phyloP scores from a whole-genome alignment of 2,888 invertebrate genomes.

The Pristionchus fissidentatus region DNA sequence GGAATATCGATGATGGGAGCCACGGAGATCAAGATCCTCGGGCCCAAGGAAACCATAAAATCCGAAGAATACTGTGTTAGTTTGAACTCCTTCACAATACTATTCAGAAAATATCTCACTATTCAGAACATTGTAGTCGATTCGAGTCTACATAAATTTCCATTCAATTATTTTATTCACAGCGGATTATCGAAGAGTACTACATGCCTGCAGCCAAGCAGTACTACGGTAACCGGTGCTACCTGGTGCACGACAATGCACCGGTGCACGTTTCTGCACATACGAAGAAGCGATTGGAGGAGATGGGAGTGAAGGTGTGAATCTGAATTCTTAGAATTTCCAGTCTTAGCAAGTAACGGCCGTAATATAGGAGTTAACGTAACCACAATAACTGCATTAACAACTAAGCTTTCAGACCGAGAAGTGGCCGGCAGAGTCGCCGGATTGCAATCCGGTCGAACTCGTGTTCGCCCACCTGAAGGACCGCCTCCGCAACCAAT shows the following conservation, averaged over 20 bases:
- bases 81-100: too few relatives aligned
- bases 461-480: background rate
- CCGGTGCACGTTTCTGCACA: background rate
- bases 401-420: background rate
- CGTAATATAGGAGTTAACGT: background rate
- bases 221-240: background rate
- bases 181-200: background rate
- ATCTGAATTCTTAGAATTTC: background rate
- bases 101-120: too few relatives aligned
- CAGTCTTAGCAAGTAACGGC: background rate
- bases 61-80: background rate
- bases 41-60: background rate
- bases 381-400: background rate
- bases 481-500: background rate
- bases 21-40: background rate
- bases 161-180: too few relatives aligned
- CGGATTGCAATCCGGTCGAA: slow-evolving; percentile 1
- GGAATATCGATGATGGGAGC: background rate
- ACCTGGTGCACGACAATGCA: slow-evolving; percentile 19
- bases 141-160: too few relatives aligned
- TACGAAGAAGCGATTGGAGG: background rate
- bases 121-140: too few relatives aligned
- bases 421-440: slow-evolving; percentile 5
- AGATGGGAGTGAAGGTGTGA: slow-evolving; percentile 18
- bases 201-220: background rate